Evolutionary conservation across 2,888 invertebrate genomes (phyloP).

Genomic region (Euspilapteryx auroguttella): DNA sequence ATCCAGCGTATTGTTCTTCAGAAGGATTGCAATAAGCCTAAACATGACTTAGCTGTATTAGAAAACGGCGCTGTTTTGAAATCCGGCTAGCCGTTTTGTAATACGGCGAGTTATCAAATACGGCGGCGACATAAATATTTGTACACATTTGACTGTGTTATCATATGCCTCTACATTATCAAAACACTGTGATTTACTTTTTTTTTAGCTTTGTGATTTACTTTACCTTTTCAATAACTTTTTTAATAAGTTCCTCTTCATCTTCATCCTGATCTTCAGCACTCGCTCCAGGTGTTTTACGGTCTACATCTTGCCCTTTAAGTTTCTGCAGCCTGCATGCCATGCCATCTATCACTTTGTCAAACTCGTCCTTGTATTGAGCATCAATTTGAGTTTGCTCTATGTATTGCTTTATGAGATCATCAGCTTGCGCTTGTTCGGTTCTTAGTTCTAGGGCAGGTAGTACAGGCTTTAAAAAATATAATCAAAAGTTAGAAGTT

Average conservation of each 20-base stretch:
- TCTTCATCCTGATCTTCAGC: conserved; percentile 17
- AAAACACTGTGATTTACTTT: too few species aligned
- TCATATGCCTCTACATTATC: too few species aligned
- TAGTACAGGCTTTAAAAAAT: conserved; percentile 29
- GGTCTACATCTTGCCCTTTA: conserved; percentile 14
- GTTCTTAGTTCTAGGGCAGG: conserved; percentile 61
- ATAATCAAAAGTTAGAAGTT: too few species aligned
- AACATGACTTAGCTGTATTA: too few species aligned
- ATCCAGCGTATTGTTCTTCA: too few species aligned
- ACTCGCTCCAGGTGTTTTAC: conserved; percentile 7
- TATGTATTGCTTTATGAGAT: conserved; percentile 65
- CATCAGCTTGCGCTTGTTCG: conserved; percentile 72
- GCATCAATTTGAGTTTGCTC: conserved; percentile 50
- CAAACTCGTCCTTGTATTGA: conserved; percentile 33
- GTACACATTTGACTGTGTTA: too few species aligned
- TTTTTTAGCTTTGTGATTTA: too few species aligned
- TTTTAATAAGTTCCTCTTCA: conserved; percentile 30
- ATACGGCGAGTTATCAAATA: too few species aligned
- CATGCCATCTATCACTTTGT: conserved; percentile 30
- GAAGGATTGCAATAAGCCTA: too few species aligned
- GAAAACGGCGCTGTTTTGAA: too few species aligned
- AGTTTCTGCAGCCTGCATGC: conserved; percentile 30
- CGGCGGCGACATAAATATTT: too few species aligned
- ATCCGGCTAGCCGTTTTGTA: too few species aligned
- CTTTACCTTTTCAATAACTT: conserved; percentile 33